Conservation (phyloP, 2,888 invertebrate genomes). For the Venusia cambrica region DNA sequence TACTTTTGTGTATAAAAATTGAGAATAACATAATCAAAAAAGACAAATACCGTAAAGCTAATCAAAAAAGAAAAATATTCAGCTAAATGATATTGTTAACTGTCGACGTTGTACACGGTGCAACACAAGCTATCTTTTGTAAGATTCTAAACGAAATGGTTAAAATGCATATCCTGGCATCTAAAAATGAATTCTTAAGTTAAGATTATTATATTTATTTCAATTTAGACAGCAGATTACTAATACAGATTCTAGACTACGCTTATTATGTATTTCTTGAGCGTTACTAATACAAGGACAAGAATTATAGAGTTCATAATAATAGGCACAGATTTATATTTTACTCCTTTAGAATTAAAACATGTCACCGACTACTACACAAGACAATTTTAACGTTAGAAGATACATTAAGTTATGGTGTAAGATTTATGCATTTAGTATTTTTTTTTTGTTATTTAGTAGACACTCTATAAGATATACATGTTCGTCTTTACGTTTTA, state of each 20-base stretch:
- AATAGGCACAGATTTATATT: slow-evolving; percentile 75
- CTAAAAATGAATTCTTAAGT: slow-evolving; percentile 54
- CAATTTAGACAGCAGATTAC: slow-evolving; percentile 62
- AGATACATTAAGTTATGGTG: slow-evolving; percentile 50
- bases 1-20: too few relatives aligned
- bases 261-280: slow-evolving; percentile 72
- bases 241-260: slow-evolving; percentile 76
- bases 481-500: slow-evolving; percentile 57
- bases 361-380: slow-evolving; percentile 67
- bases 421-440: slow-evolving; percentile 53
- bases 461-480: slow-evolving; percentile 75
- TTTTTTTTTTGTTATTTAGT: slow-evolving; percentile 61
- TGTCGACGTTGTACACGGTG: too few relatives aligned
- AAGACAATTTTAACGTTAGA: slow-evolving; percentile 43
- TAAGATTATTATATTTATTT: slow-evolving; percentile 41
- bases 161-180: slow-evolving; percentile 69
- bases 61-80: too few relatives aligned
- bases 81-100: too few relatives aligned
- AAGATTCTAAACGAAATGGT: slow-evolving; percentile 44
- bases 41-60: too few relatives aligned
- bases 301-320: slow-evolving; percentile 56
- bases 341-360: slow-evolving; percentile 39
- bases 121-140: too few relatives aligned
- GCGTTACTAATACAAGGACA: slow-evolving; percentile 70
- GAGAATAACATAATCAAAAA: too few relatives aligned